phyloP scores from a whole-genome alignment of 1,140 invertebrate genomes.

The Trissolcus basalis region DNA sequence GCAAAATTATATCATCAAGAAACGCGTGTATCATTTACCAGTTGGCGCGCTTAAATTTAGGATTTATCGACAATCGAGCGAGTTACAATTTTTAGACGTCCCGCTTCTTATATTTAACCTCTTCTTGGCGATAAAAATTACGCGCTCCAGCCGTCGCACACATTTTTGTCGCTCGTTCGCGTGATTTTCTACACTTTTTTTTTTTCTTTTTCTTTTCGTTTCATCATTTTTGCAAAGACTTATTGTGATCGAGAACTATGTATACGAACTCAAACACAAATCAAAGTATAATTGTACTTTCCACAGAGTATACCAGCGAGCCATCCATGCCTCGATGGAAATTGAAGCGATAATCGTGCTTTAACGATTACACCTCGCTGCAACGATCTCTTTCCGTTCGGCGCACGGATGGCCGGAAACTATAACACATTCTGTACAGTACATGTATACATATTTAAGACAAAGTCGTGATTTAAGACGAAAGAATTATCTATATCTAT shows the following conservation, averaged over 20 bases:
- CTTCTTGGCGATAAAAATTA: background rate
- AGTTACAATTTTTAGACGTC: conserved; percentile 20
- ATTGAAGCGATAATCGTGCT: background rate
- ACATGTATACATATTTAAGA: conserved; percentile 43
- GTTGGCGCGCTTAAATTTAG: conserved; percentile 11
- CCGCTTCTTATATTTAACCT: conserved; percentile 9
- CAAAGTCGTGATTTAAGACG: conserved; percentile 43
- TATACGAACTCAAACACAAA: conserved; percentile 28
- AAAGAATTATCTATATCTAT: conserved; percentile 38
- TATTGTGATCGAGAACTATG: conserved; percentile 36
- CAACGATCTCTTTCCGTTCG: background rate
- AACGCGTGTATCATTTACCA: conserved; percentile 12
- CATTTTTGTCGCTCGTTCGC: background rate
- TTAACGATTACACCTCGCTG: background rate
- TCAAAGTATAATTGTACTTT: conserved; percentile 5
- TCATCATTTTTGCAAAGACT: conserved; percentile 4
- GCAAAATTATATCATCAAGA: conserved; percentile 15
- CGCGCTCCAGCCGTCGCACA: background rate
- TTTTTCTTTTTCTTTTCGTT: background rate
- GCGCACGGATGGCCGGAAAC: conserved; percentile 14
- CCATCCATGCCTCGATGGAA: conserved; percentile 8
- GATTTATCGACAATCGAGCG: conserved; percentile 21
- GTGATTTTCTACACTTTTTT: background rate
- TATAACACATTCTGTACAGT: conserved; percentile 37
- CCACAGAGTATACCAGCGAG: conserved; percentile 12